phyloP scores from a whole-genome alignment of 2,888 invertebrate species.

The Mesodorylaimus sp. region DNA sequence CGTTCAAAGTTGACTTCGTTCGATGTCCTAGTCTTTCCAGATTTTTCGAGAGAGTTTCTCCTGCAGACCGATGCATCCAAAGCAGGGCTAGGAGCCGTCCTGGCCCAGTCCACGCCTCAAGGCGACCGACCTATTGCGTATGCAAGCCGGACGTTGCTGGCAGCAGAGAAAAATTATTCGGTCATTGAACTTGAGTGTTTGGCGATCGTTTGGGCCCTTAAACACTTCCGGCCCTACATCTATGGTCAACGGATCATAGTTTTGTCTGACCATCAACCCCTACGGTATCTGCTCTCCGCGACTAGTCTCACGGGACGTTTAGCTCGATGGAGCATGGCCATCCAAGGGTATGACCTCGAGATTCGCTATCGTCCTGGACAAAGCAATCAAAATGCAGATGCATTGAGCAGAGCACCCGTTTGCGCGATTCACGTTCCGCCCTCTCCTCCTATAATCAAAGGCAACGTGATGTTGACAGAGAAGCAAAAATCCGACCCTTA shows the following conservation, averaged over 20 bases:
- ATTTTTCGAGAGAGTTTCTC: no score
- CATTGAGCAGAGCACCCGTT: no score
- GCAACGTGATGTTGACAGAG: no score
- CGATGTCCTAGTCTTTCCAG: no score
- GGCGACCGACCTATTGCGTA: constrained; percentile 11
- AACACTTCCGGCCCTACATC: constrained; percentile 5
- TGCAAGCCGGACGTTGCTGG: constrained; percentile 8
- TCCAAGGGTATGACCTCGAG: constrained; percentile 3
- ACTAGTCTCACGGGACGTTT: background rate
- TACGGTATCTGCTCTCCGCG: constrained; percentile 5
- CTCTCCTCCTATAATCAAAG: no score
- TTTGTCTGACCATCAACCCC: constrained; percentile 9
- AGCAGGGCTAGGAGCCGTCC: background rate
- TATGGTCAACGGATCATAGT: constrained; percentile 1
- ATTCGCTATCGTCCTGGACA: background rate
- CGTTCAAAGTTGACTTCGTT: no score
- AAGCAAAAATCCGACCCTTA: no score
- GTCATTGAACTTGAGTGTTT: constrained; percentile 12
- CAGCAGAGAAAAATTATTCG: constrained; percentile 12
- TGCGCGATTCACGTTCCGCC: no score
- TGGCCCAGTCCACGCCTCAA: background rate
- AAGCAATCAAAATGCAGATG: constrained; percentile 4
- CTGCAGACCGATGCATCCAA: no score
- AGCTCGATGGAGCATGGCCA: background rate
- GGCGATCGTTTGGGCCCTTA: constrained; percentile 12